These are phyloP conservation scores for Pseudochromis fuscus DNA, from an alignment of 2,797 vertebrate genomes.

Conservation along the genomic window DNA sequence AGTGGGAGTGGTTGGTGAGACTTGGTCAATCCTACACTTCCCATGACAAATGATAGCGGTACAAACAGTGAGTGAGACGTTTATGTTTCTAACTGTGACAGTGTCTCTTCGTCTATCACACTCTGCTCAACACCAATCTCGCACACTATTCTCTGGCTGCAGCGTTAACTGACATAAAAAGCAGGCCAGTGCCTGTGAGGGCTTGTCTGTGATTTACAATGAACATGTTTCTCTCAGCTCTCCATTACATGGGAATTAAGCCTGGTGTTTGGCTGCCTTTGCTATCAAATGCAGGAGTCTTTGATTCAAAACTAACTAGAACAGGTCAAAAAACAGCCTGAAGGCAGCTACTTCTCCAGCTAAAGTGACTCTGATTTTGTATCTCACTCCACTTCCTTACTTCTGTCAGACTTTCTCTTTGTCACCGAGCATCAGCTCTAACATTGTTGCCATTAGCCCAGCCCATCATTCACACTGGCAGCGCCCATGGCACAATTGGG, in stretches of 20 bases:
- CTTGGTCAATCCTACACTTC: constrained; percentile 57
- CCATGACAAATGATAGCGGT: constrained; percentile 54
- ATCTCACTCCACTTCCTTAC: constrained; percentile 10
- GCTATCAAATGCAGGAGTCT: constrained; percentile 34
- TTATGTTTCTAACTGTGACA: constrained; percentile 36
- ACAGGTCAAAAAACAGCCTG: constrained; percentile 47
- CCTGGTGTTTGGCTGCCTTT: constrained; percentile 25
- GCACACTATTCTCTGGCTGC: constrained; percentile 29
- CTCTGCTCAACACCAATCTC: constrained; percentile 43
- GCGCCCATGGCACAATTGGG: constrained; percentile 71
- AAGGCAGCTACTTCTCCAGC: constrained; percentile 44
- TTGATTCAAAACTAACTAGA: constrained; percentile 56
- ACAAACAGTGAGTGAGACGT: constrained; percentile 36
- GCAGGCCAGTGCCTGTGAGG: constrained; percentile 51
- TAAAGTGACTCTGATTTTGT: constrained; percentile 37
- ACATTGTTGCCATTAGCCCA: constrained; percentile 66
- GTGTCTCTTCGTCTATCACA: constrained; percentile 34
- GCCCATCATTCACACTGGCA: constrained; percentile 65
- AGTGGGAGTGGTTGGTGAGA: constrained; percentile 37
- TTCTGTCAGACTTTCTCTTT: constrained; percentile 41
- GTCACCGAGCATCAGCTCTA: constrained; percentile 59
- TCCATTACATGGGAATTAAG: neutral
- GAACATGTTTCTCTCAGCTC: constrained; percentile 46
- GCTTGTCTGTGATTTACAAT: constrained; percentile 61
- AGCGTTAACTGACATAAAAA: constrained; percentile 36